Base-by-base conservation (phyloP, 2,113 vertebrate species). In the Hepsetus odoe region DNA sequence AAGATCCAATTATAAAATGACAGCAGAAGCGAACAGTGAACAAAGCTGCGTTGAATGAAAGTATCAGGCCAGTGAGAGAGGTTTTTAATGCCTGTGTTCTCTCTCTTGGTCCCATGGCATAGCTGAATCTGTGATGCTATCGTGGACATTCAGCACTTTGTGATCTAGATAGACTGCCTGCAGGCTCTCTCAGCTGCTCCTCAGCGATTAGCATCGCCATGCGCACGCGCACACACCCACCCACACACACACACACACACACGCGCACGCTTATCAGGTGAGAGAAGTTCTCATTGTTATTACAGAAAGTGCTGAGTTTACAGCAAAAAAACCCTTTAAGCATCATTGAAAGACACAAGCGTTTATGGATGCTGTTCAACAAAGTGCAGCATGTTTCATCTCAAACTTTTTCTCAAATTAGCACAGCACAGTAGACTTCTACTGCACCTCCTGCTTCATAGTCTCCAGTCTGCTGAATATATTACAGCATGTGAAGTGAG, bases 321-420 rank as follows among this genome's bases (percentile, higher is more conserved):
- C 44, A 80, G 77, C 70, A 86, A 82, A 86, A 84, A 75, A 82
- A 82, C 61, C n/a, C 24, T 86, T 82, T 83, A 85, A 89, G 84
- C 89, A 88, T 66, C 74, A 74, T 67, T 84, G 71, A 79, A 79
- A 85, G 82, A 76, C 79, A 84, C 22, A 83, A 84, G 76, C 5
- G 82, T 74, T 61, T 85, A 75, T 49, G 24, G 33, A 62, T 61
- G 58, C 32, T 65, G 61, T 5, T 46, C 61, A 24, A 13, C 32
- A 35, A 44, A 22, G 30, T 22, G n/a, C 33, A 68, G 24, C 53
- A 49, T 8, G 20, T 74, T 42, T 20, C 3, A 53, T 40, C 28
- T 16, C 7, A 64, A 62, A 62, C 56, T 22, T 74, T 46, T 14
- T 62, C n/a, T 8, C 7, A 9, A 62, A 62, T 74, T 49, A 22